A percentile compares a stretch with the other conserved stretches of the same genome.
Conservation (phyloP, 2,797 vertebrate genomes). For the Catharus ustulatus region DNA sequence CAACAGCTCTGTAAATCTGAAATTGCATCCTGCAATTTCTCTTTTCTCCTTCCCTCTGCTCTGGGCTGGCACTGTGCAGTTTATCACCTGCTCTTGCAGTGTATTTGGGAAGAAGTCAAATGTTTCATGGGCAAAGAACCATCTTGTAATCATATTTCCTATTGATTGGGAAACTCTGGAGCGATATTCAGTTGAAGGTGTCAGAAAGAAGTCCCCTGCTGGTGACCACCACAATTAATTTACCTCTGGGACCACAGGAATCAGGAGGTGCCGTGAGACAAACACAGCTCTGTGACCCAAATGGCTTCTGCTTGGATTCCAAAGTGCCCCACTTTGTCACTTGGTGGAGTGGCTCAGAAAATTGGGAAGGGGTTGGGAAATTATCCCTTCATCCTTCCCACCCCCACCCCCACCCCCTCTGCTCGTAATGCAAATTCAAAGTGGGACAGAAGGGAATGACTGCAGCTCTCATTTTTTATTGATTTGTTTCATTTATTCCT, state of each 20-base stretch:
- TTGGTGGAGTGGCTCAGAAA: neutral
- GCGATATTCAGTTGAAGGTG: neutral
- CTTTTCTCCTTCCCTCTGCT: neutral
- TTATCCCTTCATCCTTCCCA: neutral
- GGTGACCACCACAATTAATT: neutral
- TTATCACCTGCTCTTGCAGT: neutral
- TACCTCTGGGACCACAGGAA: neutral
- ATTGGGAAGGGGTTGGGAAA: neutral
- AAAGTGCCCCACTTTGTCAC: neutral
- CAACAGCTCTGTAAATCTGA: neutral
- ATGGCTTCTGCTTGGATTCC: neutral
- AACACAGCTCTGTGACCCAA: neutral
- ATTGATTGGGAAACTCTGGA: neutral
- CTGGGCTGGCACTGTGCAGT: neutral
- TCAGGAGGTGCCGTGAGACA: neutral
- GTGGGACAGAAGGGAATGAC: neutral
- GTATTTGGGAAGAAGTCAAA: neutral
- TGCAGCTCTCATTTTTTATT: neutral
- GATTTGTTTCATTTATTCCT: neutral
- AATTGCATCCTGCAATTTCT: neutral
- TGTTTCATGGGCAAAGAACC: neutral
- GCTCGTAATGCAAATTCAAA: neutral
- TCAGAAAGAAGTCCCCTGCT: neutral
- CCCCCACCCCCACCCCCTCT: neutral
- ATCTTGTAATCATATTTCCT: neutral